Percentiles rank a stretch among this genome's conserved stretches.
phyloP scores from a whole-genome alignment of 64 coral and sea anemone genomes.

The Montipora sp. region DNA sequence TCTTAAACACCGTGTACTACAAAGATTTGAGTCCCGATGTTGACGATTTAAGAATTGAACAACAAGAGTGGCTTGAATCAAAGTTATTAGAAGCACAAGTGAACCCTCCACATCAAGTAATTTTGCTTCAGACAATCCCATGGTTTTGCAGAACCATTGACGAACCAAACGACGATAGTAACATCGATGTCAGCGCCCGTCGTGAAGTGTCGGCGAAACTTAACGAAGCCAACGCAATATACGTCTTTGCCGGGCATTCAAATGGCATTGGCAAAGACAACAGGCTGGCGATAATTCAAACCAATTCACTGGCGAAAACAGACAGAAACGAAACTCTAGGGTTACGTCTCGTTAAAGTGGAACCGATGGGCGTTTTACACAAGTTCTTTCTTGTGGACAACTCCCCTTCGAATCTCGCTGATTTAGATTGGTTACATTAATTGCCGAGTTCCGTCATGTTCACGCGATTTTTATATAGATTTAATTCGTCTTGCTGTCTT shows the following conservation, averaged over 20 bases:
- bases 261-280: slow-evolving; percentile 66
- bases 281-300: slow-evolving; percentile 78
- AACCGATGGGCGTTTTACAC: slow-evolving; percentile 59
- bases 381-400: slow-evolving; percentile 75
- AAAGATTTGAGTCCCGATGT: slow-evolving; percentile 19
- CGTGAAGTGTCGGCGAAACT: slow-evolving; percentile 64
- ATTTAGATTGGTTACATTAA: slow-evolving; percentile 59
- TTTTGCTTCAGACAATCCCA: slow-evolving; percentile 73
- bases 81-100: slow-evolving; percentile 82
- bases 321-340: slow-evolving; percentile 31
- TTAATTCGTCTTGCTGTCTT: no score
- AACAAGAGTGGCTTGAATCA: slow-evolving; percentile 86
- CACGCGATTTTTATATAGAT: no score
- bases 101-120: slow-evolving; percentile 83
- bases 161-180: slow-evolving; percentile 52
- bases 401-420: slow-evolving; percentile 67
- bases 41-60: slow-evolving; percentile 61
- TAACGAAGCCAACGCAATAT: slow-evolving; percentile 73
- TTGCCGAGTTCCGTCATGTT: neutral
- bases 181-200: slow-evolving; percentile 53
- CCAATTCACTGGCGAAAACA: slow-evolving; percentile 50
- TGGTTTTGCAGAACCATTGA: slow-evolving; percentile 76
- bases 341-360: slow-evolving; percentile 83
- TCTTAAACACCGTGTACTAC: slow-evolving; percentile 81
- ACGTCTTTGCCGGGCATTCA: slow-evolving; percentile 58